phyloP scores from a whole-genome alignment of 2,888 invertebrate genomes.

The Lamellibrachia columna region DNA sequence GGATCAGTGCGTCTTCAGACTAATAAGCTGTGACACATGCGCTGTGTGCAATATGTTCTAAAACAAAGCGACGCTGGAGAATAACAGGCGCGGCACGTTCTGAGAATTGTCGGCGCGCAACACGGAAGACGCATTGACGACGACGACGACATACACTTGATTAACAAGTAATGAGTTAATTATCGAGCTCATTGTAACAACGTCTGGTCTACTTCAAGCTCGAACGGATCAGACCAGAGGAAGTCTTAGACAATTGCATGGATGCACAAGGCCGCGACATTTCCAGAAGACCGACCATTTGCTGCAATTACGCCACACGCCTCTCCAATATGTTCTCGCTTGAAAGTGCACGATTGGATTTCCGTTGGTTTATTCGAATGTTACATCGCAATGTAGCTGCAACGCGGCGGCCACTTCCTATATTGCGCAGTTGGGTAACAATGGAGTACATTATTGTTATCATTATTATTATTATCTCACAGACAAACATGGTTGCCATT shows the following conservation, averaged over 20 bases:
- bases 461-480: too few relatives aligned
- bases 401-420: neutral
- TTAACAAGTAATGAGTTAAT: constrained; percentile 9
- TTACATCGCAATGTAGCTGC: neutral
- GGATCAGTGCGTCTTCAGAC: neutral
- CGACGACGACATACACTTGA: neutral
- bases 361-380: neutral
- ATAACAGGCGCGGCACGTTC: neutral
- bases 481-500: too few relatives aligned
- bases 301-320: neutral
- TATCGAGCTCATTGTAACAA: neutral
- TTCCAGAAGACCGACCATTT: neutral
- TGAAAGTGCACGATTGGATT: neutral
- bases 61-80: neutral
- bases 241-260: neutral
- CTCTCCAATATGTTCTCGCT: neutral
- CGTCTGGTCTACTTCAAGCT: neutral
- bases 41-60: neutral
- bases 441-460: too few relatives aligned
- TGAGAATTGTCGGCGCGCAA: neutral
- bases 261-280: neutral
- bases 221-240: neutral
- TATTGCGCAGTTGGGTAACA: neutral
- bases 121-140: neutral
- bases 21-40: neutral